Percentiles rank a stretch among this genome's conserved stretches.
Evolutionary conservation across 2,888 invertebrate species (phyloP).

Genomic region (Nomada fabriciana): DNA sequence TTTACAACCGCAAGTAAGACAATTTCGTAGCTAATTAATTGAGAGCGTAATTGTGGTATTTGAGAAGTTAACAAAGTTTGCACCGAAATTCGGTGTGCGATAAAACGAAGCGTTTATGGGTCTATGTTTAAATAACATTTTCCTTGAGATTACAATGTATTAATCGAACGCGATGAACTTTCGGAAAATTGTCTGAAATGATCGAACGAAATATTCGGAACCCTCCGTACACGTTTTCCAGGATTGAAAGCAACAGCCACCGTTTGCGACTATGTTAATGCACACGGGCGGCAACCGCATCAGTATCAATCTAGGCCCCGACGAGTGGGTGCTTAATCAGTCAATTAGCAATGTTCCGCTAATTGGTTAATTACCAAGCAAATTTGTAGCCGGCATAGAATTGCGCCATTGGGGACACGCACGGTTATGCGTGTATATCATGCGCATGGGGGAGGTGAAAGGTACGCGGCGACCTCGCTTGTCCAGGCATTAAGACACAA

Average conservation of each 20-base stretch:
- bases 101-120: too few species aligned
- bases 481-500: conserved; percentile 57
- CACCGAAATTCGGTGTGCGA: too few species aligned
- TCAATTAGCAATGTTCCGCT: conserved; percentile 74
- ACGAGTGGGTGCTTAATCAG: conserved; percentile 78
- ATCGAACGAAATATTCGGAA: not conserved
- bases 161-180: too few species aligned
- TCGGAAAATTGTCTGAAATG: too few species aligned
- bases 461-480: conserved; percentile 49
- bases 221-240: conserved; percentile 29
- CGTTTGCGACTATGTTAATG: conserved; percentile 60
- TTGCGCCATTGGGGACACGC: conserved; percentile 44
- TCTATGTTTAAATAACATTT: too few species aligned
- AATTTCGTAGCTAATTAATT: too few species aligned
- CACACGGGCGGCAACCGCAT: conserved; percentile 63
- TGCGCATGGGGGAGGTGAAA: conserved; percentile 45
- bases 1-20: too few species aligned
- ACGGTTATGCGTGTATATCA: conserved; percentile 41
- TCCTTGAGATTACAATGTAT: too few species aligned
- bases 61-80: too few species aligned
- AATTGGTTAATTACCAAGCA: conserved; percentile 78
- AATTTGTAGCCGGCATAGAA: conserved; percentile 68
- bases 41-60: too few species aligned
- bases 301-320: conserved; percentile 75
- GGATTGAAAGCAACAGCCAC: not conserved